Percentiles rank a stretch among this genome's conserved stretches.
Evolutionary conservation across 2,797 vertebrate species (phyloP).

Genomic region (Varecia variegata): DNA sequence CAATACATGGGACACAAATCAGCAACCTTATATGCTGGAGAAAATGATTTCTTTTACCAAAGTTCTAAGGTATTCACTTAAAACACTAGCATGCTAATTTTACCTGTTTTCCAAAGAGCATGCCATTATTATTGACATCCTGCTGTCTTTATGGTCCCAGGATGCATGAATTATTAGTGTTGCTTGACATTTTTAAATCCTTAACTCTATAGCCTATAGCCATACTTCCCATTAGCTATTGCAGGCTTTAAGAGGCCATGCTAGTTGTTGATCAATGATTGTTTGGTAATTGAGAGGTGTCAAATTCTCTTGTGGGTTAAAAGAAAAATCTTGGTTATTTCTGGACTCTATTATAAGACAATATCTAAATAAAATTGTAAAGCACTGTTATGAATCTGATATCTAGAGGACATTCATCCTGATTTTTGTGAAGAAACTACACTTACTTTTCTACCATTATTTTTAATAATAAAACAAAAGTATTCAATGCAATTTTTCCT

Average conservation of each 20-base stretch:
- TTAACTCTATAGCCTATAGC: slow-evolving; percentile 79
- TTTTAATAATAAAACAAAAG: slow-evolving; percentile 12
- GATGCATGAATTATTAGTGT: slow-evolving; percentile 85
- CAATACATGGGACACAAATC: background rate
- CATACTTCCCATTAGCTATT: slow-evolving; percentile 76
- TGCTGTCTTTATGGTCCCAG: slow-evolving; percentile 82
- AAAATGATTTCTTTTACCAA: slow-evolving; percentile 10
- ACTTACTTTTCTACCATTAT: background rate
- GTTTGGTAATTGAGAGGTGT: slow-evolving; percentile 57
- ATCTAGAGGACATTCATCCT: background rate
- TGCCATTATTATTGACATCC: slow-evolving; percentile 79
- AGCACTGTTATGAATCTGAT: background rate
- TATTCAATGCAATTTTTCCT: background rate
- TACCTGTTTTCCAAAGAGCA: slow-evolving; percentile 78
- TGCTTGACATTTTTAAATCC: slow-evolving; percentile 82
- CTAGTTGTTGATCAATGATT: slow-evolving; percentile 78
- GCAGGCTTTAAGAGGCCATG: slow-evolving; percentile 65
- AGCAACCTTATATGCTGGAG: background rate
- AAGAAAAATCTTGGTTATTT: slow-evolving; percentile 60
- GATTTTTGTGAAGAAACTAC: background rate
- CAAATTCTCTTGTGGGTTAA: slow-evolving; percentile 71
- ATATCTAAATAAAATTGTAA: slow-evolving; percentile 10
- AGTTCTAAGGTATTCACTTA: slow-evolving; percentile 41
- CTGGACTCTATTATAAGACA: slow-evolving; percentile 66
- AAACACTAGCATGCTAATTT: slow-evolving; percentile 73